phyloP scores from a whole-genome alignment of 2,888 invertebrate species.

The Copidosoma aretas region DNA sequence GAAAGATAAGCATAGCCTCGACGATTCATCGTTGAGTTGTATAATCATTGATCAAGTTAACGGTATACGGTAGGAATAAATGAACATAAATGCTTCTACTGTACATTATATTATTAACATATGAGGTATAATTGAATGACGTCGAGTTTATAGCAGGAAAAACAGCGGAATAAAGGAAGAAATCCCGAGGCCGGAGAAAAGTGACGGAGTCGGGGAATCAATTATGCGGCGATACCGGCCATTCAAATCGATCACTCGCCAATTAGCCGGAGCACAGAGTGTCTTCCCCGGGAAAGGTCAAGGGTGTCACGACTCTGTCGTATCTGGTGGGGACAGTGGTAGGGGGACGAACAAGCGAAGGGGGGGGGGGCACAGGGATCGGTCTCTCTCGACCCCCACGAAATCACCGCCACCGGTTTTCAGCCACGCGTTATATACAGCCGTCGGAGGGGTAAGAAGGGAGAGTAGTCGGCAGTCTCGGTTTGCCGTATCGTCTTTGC shows the following conservation, averaged over 20 bases:
- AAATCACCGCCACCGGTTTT: not conserved
- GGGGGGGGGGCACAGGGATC: slow-evolving; percentile 1
- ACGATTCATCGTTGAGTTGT: no score
- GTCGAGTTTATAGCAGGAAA: no score
- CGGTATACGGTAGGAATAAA: no score
- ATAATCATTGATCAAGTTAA: no score
- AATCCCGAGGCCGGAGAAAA: no score
- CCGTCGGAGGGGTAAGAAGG: not conserved
- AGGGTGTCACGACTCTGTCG: slow-evolving; percentile 8
- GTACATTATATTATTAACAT: no score
- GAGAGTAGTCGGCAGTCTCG: slow-evolving; percentile 47
- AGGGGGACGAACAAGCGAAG: not conserved
- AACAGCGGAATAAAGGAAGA: no score
- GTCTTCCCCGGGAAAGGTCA: slow-evolving; percentile 7
- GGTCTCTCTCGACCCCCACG: not conserved
- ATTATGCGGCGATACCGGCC: not conserved
- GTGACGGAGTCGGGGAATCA: not conserved
- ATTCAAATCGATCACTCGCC: not conserved
- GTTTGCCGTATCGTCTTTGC: slow-evolving; percentile 57
- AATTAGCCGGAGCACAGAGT: slow-evolving; percentile 15
- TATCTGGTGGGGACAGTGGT: not conserved
- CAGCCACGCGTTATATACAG: not conserved
- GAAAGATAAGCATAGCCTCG: no score
- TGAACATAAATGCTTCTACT: no score
- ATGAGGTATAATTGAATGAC: no score